phyloP scores from a whole-genome alignment of 1,140 invertebrate species.

The Neoseiulus cucumeris region DNA sequence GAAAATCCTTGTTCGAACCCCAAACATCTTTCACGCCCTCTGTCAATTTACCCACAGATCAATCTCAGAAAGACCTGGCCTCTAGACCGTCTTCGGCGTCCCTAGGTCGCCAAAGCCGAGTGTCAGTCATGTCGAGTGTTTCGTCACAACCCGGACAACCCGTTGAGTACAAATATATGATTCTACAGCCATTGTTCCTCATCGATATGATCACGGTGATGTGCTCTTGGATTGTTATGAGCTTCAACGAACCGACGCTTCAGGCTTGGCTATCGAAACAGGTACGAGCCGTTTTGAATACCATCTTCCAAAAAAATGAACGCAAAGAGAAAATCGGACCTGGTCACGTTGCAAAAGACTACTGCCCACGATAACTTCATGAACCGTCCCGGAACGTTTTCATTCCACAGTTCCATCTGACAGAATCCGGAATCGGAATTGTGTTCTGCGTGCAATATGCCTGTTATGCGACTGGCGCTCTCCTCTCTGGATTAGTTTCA shows the following conservation, averaged over 20 bases:
- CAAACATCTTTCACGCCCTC: too few species aligned
- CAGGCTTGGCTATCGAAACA: not conserved
- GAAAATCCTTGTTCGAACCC: too few species aligned
- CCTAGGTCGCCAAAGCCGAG: not conserved
- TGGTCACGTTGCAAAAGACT: not conserved
- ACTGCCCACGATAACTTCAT: not conserved
- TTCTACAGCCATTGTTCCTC: not conserved
- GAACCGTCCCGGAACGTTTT: not conserved
- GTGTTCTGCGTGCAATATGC: not conserved
- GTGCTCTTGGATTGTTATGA: not conserved
- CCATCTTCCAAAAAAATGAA: not conserved
- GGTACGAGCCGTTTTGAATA: not conserved
- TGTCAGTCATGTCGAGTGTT: not conserved
- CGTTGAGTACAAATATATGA: not conserved
- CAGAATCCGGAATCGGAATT: not conserved
- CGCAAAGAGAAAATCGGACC: not conserved
- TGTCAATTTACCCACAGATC: too few species aligned
- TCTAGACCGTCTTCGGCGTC: not conserved
- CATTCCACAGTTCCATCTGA: not conserved
- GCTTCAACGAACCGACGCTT: constrained; percentile 8
- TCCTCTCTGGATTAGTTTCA: not conserved
- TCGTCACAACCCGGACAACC: not conserved
- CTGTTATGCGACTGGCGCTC: not conserved
- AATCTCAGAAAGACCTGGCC: not conserved
- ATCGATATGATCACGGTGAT: constrained; percentile 1